A percentile compares a stretch with the other conserved stretches of the same genome.
phyloP scores from a whole-genome alignment of 2,113 vertebrate genomes.

The Tyto alba region DNA sequence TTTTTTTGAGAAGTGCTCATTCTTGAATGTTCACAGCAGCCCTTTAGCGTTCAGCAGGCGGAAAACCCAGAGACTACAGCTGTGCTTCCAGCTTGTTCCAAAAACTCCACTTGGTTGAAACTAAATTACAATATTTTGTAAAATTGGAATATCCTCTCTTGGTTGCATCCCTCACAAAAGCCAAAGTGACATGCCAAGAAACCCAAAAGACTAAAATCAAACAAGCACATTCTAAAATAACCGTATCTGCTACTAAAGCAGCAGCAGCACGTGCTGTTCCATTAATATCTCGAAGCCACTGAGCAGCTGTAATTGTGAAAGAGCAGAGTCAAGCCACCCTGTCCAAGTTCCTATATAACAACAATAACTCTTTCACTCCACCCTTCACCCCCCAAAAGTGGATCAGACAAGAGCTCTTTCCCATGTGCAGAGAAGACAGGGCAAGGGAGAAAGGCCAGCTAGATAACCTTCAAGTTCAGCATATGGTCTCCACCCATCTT shows the following conservation, averaged over 20 bases:
- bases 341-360: not conserved
- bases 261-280: conserved; percentile 11
- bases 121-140: conserved; percentile 26
- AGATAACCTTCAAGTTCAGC: not conserved
- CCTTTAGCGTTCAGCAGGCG: not conserved
- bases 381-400: not conserved
- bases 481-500: not conserved
- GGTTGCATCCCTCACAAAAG: not conserved
- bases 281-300: not conserved
- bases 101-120: not conserved
- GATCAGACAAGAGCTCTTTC: not conserved
- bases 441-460: not conserved
- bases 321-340: not conserved
- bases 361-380: not conserved
- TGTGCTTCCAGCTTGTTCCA: conserved; percentile 34
- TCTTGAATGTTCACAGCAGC: not conserved
- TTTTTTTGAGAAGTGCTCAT: not conserved
- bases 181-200: not conserved
- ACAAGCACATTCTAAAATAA: conserved; percentile 32
- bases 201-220: not conserved
- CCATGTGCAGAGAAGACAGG: not conserved
- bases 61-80: conserved; percentile 45
- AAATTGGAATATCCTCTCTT: conserved; percentile 35
- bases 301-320: not conserved
- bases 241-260: not conserved